Percentiles rank a stretch among this genome's conserved stretches.
Evolutionary conservation across 2,888 invertebrate genomes (phyloP).

Genomic region (Plagodis pulveraria): DNA sequence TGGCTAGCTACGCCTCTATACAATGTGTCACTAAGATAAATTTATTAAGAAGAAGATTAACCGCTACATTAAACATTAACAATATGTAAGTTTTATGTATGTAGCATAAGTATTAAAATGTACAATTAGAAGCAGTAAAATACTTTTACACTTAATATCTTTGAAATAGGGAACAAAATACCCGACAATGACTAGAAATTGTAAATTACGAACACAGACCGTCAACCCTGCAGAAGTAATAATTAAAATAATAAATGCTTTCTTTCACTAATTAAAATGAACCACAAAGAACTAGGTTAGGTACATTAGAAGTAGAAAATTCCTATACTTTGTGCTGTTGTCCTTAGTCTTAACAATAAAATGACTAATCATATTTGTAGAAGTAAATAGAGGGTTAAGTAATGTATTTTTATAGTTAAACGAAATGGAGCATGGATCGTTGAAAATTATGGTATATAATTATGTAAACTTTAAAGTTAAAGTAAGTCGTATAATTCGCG

Average conservation of each 20-base stretch:
- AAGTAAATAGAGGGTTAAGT: constrained; percentile 28
- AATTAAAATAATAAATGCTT: constrained; percentile 41
- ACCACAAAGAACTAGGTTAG: constrained; percentile 1
- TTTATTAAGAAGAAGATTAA: constrained; percentile 41
- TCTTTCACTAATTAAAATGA: constrained; percentile 22
- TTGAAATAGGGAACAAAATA: constrained; percentile 14
- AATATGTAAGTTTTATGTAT: constrained; percentile 5
- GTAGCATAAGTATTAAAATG: too few species aligned
- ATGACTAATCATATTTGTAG: constrained; percentile 28
- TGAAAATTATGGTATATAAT: constrained; percentile 36
- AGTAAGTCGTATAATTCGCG: constrained; percentile 36
- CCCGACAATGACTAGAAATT: constrained; percentile 53
- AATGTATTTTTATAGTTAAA: constrained; percentile 23
- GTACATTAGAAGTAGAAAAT: constrained; percentile 15
- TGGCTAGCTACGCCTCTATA: constrained; percentile 76
- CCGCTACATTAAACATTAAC: constrained; percentile 19
- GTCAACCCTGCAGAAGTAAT: constrained; percentile 60
- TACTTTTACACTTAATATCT: neutral
- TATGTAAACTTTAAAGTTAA: constrained; percentile 38
- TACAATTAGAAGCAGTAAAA: too few species aligned
- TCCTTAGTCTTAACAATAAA: constrained; percentile 37
- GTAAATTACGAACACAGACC: constrained; percentile 60
- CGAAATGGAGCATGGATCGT: constrained; percentile 39
- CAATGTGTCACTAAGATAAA: constrained; percentile 44
- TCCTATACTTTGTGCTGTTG: constrained; percentile 29